Conservation (phyloP, 1,140 invertebrate species). For the Brachionus sp. region DNA sequence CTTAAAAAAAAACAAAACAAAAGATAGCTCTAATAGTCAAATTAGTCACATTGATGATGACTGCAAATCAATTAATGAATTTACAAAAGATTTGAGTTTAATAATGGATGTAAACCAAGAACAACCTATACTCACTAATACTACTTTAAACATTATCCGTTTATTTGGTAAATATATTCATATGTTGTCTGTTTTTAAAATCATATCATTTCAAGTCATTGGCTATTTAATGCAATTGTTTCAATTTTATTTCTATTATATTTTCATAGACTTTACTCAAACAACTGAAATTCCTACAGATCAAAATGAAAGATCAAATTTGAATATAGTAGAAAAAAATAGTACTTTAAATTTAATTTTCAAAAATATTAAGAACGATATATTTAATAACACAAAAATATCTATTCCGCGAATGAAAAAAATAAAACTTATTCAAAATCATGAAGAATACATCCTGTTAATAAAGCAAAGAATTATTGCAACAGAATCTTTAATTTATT, state of each 20-base stretch:
- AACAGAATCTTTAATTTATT: slow-evolving; percentile 71
- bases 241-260: slow-evolving; percentile 38
- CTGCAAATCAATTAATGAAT: background rate
- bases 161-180: slow-evolving; percentile 72
- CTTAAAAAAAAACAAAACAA: background rate
- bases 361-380: slow-evolving; percentile 34
- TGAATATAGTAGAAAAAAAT: background rate
- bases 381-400: slow-evolving; percentile 14
- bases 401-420: background rate
- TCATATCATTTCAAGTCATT: slow-evolving; percentile 13
- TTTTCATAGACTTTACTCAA: slow-evolving; percentile 17
- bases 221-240: slow-evolving; percentile 28
- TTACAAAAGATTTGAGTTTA: background rate
- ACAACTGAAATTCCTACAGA: background rate
- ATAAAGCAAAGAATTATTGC: slow-evolving; percentile 74
- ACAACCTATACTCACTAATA: slow-evolving; percentile 76
- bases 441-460: background rate
- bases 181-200: slow-evolving; percentile 16
- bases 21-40: background rate
- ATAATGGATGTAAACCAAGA: background rate
- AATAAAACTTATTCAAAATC: background rate
- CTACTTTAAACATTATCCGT: slow-evolving; percentile 82
- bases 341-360: background rate
- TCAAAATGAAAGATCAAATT: background rate
- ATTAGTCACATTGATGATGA: background rate